Percentiles rank a stretch among this genome's conserved stretches.
Conservation (phyloP, 2,888 invertebrate species). For the Stenodera caucasica region DNA sequence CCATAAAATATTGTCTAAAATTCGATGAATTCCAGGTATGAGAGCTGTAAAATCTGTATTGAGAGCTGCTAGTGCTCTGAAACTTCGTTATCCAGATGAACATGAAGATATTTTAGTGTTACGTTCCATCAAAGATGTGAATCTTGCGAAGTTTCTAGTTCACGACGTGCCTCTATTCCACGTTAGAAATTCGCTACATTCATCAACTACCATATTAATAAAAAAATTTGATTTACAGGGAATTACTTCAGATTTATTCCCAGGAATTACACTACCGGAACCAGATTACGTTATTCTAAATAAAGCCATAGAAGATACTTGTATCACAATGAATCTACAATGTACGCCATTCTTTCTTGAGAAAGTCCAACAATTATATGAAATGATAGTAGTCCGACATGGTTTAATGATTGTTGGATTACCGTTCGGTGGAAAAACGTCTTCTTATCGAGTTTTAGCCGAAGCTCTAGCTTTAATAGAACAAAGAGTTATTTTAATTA, state of each 20-base stretch:
- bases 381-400: slow-evolving; percentile 94
- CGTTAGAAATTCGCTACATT: slow-evolving; percentile 51
- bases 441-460: slow-evolving; percentile 81
- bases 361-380: slow-evolving; percentile 87
- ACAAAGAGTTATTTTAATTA: slow-evolving; percentile 62
- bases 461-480: slow-evolving; percentile 76
- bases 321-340: slow-evolving; percentile 75
- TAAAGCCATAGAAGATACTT: slow-evolving; percentile 65
- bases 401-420: slow-evolving; percentile 93
- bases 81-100: slow-evolving; percentile 85
- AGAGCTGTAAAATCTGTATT: slow-evolving; percentile 93
- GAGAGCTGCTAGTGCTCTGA: slow-evolving; percentile 87
- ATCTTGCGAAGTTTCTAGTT: slow-evolving; percentile 89
- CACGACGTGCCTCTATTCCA: slow-evolving; percentile 87
- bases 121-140: slow-evolving; percentile 91
- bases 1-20: too few relatives aligned
- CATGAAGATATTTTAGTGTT: slow-evolving; percentile 84
- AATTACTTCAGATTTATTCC: slow-evolving; percentile 92
- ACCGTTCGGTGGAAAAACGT: slow-evolving; percentile 92
- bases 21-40: slow-evolving; percentile 65
- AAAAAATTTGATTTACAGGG: slow-evolving; percentile 62
- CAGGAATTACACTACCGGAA: slow-evolving; percentile 75
- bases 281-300: slow-evolving; percentile 79
- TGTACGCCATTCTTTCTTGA: slow-evolving; percentile 83
- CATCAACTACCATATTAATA: not conserved